A percentile compares a stretch with the other conserved stretches of the same genome.
Evolutionary conservation across 2,797 vertebrate genomes (phyloP).

Genomic region (Caiman crocodilus): DNA sequence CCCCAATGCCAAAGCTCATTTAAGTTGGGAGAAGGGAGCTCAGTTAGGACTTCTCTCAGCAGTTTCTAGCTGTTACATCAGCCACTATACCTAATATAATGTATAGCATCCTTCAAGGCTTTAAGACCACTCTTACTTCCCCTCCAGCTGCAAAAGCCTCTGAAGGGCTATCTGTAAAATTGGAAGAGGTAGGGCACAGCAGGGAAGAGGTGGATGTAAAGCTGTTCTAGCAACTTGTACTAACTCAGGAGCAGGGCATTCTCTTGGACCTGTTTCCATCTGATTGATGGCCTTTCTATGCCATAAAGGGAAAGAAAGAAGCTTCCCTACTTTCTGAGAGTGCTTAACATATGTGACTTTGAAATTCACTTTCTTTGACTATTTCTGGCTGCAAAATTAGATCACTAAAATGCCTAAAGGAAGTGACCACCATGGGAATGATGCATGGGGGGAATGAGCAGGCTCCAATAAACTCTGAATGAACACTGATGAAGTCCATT

Average conservation of each 20-base stretch:
- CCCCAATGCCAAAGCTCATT: background rate
- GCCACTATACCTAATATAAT: background rate
- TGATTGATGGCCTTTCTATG: background rate
- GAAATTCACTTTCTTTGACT: background rate
- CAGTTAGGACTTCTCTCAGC: background rate
- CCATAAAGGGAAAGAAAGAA: background rate
- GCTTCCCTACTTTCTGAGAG: background rate
- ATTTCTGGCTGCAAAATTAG: background rate
- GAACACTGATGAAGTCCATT: background rate
- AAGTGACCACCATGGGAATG: rapidly evolving
- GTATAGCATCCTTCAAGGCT: background rate
- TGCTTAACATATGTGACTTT: background rate
- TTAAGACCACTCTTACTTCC: background rate
- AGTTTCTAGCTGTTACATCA: background rate
- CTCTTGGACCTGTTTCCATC: background rate
- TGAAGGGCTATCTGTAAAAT: background rate
- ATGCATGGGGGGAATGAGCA: background rate
- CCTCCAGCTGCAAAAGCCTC: background rate
- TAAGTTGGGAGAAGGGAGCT: background rate
- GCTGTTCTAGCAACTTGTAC: background rate
- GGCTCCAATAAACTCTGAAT: background rate
- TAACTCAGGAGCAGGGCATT: background rate
- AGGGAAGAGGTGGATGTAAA: background rate
- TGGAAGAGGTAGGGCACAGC: background rate
- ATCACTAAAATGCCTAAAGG: background rate